These are phyloP conservation scores for Hycleus cichorii DNA, from an alignment of 1,140 invertebrate genomes.

Conservation along the genomic window DNA sequence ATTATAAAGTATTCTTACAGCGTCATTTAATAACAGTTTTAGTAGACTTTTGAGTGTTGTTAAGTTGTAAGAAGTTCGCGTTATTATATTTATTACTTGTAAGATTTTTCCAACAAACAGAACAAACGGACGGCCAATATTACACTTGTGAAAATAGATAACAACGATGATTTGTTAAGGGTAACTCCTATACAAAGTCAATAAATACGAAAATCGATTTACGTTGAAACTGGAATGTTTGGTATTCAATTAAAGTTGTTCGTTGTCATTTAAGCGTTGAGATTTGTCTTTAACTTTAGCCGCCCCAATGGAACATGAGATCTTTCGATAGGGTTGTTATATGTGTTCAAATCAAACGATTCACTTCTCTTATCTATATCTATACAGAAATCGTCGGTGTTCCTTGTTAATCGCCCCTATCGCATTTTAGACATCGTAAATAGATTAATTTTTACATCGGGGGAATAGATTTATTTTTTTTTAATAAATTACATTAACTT, in stretches of 20 bases:
- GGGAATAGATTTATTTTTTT: too few relatives aligned
- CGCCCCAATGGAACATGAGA: constrained; percentile 11
- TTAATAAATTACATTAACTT: too few relatives aligned
- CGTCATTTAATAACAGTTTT: neutral
- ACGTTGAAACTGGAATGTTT: constrained; percentile 19
- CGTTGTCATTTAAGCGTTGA: constrained; percentile 25
- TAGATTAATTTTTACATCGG: too few relatives aligned
- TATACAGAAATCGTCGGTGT: neutral
- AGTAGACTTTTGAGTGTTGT: too few relatives aligned
- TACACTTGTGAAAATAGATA: too few relatives aligned
- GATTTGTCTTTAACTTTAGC: constrained; percentile 26
- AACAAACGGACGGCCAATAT: too few relatives aligned
- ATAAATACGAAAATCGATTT: constrained; percentile 4
- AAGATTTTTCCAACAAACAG: too few relatives aligned
- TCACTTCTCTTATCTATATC: constrained; percentile 4
- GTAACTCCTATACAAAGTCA: constrained; percentile 2
- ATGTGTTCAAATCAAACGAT: constrained; percentile 4
- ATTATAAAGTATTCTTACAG: neutral
- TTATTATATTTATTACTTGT: too few relatives aligned
- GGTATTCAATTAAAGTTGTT: constrained; percentile 31
- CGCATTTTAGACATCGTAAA: too few relatives aligned
- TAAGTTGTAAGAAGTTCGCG: too few relatives aligned
- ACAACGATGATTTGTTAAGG: too few relatives aligned
- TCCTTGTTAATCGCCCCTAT: too few relatives aligned
- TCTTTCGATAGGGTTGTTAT: constrained; percentile 15